Base-by-base conservation (phyloP, 1,140 invertebrate genomes). In the Drosophila erecta region DNA sequence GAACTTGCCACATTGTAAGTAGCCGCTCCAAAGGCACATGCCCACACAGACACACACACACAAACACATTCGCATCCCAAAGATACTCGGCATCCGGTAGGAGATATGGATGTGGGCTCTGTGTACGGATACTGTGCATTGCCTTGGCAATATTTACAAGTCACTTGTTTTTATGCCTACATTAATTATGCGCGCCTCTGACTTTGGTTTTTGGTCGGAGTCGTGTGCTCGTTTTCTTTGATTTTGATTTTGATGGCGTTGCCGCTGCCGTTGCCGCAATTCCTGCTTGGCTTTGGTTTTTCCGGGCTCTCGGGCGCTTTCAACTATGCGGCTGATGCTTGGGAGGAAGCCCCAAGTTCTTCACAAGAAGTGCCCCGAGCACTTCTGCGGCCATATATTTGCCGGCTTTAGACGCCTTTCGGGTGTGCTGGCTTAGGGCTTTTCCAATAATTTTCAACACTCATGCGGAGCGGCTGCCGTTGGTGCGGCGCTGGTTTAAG, bases 151-250 rank as follows among this genome's bases (percentile, higher is more conserved):
- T 89, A 89, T 89, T 89, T 89, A 89, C 84, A 89, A 89, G 84
- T 89, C 84, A 89, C 84, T 89, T 89, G 84, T 89, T 89, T 89
- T 89, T 89, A 89, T 89, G 84, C 84, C 80, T 84, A 90, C 84
- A 89, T 89, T 89, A 89, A 89, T 89, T 89, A 89, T 89, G 80
- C 84, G 85, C 85, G 84, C 84, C 69, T 84, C 79, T 69, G 84
- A 46, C 71, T 79, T 81, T 87, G 84, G 84, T 89, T 87, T 89
- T 76, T 76, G 76, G 69, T 60, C 30, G 72, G 35, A 37, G 51
- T 4, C 24, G 33, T 33, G 20, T 59, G 69, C 54, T 81, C 69
- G 84, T 76, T 84, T 87, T 30, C 30, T 30, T 30, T 30, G 30
- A 30, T 30, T 30, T 87, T 87, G 83, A 87, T 87, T 89, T 87